A percentile compares a stretch with the other conserved stretches of the same genome.
Conservation (phyloP, 2,113 vertebrate genomes). For the Oryctolagus cuniculus region mOryCun1.1 NC_091434.1:156689501-156690000, state of each 20-base stretch:
- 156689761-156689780: background rate
- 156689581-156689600: background rate
- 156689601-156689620: slow-evolving; percentile 48
- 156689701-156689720: slow-evolving; percentile 12
- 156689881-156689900: background rate
- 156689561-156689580: slow-evolving; percentile 46
- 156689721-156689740: background rate
- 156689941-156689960: background rate
- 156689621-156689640: background rate
- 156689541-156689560: slow-evolving; percentile 52
- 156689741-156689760: background rate
- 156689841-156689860: background rate
- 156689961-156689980: slow-evolving; percentile 52
- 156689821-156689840: background rate
- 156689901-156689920: background rate
- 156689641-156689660: background rate
- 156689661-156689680: background rate
- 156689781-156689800: slow-evolving; percentile 20
- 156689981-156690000: slow-evolving; percentile 52
- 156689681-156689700: background rate
- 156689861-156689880: background rate
- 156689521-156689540: slow-evolving; percentile 54
- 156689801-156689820: background rate
- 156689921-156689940: background rate
- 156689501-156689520: slow-evolving; percentile 65